These are phyloP conservation scores for Colletes collaris DNA, from an alignment of 2,888 invertebrate genomes.

Conservation along the genomic window DNA sequence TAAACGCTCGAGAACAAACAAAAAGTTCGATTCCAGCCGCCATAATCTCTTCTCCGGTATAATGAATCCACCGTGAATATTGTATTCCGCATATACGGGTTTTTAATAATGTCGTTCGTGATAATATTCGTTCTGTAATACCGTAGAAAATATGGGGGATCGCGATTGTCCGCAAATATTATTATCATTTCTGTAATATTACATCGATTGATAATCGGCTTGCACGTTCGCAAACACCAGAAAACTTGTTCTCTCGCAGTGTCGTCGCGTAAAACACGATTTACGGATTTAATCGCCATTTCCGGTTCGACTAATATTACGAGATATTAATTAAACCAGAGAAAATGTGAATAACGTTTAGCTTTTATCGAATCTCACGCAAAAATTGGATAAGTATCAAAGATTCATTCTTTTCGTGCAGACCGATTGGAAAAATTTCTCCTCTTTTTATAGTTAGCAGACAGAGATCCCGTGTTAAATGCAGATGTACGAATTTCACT, in stretches of 20 bases:
- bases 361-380: too few species aligned
- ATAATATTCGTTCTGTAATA: constrained; percentile 17
- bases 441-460: too few species aligned
- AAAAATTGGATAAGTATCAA: too few species aligned
- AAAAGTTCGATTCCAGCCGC: neutral
- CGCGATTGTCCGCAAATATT: constrained; percentile 17
- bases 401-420: too few species aligned
- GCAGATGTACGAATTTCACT: neutral
- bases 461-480: neutral
- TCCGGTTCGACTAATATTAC: constrained; percentile 25
- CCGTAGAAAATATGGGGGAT: constrained; percentile 14
- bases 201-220: constrained; percentile 22
- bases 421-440: too few species aligned
- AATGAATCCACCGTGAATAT: constrained; percentile 5
- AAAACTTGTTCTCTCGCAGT: neutral
- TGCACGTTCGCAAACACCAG: constrained; percentile 31
- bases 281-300: constrained; percentile 16
- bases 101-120: constrained; percentile 29
- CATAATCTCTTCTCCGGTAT: neutral
- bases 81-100: constrained; percentile 9
- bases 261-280: constrained; percentile 16
- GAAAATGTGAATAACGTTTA: neutral
- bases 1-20: neutral
- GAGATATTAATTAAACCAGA: constrained; percentile 2
- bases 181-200: constrained; percentile 42